Base-by-base conservation (phyloP, 2,113 vertebrate genomes). In the Australoheros scitulus region DNA sequence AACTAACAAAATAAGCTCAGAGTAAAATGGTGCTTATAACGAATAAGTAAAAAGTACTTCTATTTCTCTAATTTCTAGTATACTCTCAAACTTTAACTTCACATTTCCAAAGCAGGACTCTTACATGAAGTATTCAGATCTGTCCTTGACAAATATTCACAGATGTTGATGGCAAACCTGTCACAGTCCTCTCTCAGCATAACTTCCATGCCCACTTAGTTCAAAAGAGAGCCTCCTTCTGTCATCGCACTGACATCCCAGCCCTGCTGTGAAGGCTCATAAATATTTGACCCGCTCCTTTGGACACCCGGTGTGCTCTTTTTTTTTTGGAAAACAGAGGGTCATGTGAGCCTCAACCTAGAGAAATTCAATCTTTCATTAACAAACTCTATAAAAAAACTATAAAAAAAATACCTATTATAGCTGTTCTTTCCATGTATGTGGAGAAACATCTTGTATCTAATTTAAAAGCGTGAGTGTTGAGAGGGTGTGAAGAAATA, bases 231-330 rank as follows among this genome's bases (percentile, higher is more conserved):
- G 29, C 32, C 52, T 61, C 26, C 3, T 18, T n/a, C 76, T 72
- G 41, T 68, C 64, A 29, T 10, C 59, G 52, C 60, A 47, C 59
- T 63, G 77, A 88, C 77, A 41, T 77, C 68, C 79, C 78, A 79
- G 43, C 77, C 17, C 24, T 57, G 70, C 59, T 26, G 6, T 41
- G 61, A 81, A 36, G 52, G 38, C 87, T 79, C 60, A 88, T 75
- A 61, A 86, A 84, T 88, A 76, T 90, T 82, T 86, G 78, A 87
- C 82, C 68, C 29, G 41, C 75, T 79, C n/a, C n/a, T 72, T 57
- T 7, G 57, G 80, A 59, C 74, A 32, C 20, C 6, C 11, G 1
- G 5, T 50, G 60, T 4, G n/a, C n/a, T 57, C 20, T 38, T 22
- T 56, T 76, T 38, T 22, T 56, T 76, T 75, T 56, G 29, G 55